Percentiles rank a stretch among this genome's conserved stretches.
Evolutionary conservation across 2,113 vertebrate species (phyloP).

Genomic region (Dendrocopos noguchii): DNA sequence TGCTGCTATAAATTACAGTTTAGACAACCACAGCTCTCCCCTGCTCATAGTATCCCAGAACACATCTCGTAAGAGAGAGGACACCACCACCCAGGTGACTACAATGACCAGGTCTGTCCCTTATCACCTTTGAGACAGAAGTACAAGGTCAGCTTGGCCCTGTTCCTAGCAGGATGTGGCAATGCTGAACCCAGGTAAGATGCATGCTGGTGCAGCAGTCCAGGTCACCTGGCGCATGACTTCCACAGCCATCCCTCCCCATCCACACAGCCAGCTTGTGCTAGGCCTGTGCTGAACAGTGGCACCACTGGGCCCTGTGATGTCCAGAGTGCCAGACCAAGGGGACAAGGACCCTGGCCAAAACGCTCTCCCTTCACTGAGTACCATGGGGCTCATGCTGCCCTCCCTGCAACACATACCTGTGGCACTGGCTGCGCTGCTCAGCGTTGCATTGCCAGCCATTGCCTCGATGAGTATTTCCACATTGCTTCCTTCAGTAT

Average conservation of each 20-base stretch:
- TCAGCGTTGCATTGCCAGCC: conserved; percentile 64
- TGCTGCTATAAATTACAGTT: background rate
- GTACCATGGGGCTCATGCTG: accelerated
- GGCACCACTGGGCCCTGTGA: background rate
- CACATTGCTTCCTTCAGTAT: conserved; percentile 53
- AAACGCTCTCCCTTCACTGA: background rate
- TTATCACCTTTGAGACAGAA: background rate
- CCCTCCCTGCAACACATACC: background rate
- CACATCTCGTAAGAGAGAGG: background rate
- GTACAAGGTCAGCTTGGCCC: background rate
- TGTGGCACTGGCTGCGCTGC: conserved; percentile 3
- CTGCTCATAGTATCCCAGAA: background rate
- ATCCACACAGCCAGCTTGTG: background rate
- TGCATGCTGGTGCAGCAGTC: background rate
- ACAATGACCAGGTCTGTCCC: accelerated
- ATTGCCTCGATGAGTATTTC: conserved; percentile 77
- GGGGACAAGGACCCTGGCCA: background rate
- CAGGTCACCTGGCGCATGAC: accelerated
- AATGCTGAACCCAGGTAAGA: accelerated
- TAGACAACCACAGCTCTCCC: background rate
- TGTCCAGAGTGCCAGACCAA: background rate
- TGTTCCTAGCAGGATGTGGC: background rate
- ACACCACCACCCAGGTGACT: background rate
- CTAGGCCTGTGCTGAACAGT: background rate
- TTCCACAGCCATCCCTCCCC: background rate